These are phyloP conservation scores for Lineus longissimus DNA, from an alignment of 1,140 invertebrate genomes.

Conservation along the genomic window DNA sequence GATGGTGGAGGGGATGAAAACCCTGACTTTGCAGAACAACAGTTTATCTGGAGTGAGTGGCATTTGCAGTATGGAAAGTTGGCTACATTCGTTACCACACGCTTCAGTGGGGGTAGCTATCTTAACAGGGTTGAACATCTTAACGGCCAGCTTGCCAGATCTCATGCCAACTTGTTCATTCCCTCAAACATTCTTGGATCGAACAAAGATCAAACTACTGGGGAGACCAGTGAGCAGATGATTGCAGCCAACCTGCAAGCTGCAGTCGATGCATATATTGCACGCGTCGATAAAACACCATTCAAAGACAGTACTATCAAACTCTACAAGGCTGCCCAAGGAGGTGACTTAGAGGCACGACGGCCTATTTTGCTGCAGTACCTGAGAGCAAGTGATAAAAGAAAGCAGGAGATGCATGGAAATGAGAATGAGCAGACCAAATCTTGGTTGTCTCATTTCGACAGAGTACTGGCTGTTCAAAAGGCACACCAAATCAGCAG, in stretches of 20 bases:
- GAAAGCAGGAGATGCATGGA: background rate
- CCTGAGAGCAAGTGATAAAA: background rate
- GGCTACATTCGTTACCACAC: background rate
- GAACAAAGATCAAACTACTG: background rate
- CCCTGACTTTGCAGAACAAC: background rate
- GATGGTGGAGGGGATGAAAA: slow-evolving; percentile 5
- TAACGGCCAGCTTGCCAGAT: background rate
- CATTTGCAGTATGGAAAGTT: background rate
- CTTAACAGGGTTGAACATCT: background rate
- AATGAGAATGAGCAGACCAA: background rate
- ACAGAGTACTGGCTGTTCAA: background rate
- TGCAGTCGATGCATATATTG: background rate
- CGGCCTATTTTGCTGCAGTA: background rate
- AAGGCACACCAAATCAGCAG: background rate
- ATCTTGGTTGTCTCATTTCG: background rate
- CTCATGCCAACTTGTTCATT: slow-evolving; percentile 1
- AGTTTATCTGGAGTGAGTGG: slow-evolving; percentile 5
- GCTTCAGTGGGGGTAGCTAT: background rate
- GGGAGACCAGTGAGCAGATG: background rate
- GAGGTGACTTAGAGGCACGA: background rate
- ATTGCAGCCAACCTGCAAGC: background rate
- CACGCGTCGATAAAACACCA: background rate
- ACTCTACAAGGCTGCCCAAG: background rate
- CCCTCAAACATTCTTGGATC: background rate
- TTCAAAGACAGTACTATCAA: slow-evolving; percentile 3